Evolutionary conservation across 1,140 invertebrate genomes (phyloP), one percentile per base, ranked within the genome.

Genomic region (Heliconius hermathena): DNA sequence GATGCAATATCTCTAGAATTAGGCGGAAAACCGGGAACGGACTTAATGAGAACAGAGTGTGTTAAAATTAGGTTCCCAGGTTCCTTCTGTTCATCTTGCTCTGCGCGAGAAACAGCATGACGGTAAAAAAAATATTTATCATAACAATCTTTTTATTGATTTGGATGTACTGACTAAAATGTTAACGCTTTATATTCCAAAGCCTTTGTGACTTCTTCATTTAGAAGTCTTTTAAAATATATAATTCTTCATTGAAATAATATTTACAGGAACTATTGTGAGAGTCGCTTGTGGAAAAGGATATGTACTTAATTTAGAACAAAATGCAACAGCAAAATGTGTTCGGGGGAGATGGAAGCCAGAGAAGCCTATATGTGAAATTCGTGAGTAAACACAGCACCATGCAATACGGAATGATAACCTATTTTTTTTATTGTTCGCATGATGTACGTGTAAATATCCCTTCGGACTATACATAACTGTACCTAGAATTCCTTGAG

Each of bases 271-370:
- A 2, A 97, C 97, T 1, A 95, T 97, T 73, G 95, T 97, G 0
- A 95, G 96, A 85, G 95, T 97, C 16, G 96, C 96, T 9, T 98
- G 97, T 90, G 96, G 96, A 1, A 96, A 96, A 77, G 97, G 97
- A 1, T 98, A 97, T 85, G 96, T 96, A 8, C 91, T 97, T 0
- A 98, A 97, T 88, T 95, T 98, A 54, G 96, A 96, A 5, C 90
- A 95, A 73, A 98, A 98, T 87, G 95, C 96, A 26, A 98, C 97
- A 1, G 97, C 97, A 0, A 96, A 97, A 85, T 98, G 97, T 89
- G 96, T 97, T 1, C 91, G 96, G 72, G 97, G 97, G 1, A 95
- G 96, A 84, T 98, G 98, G 98, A 97, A 97, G 87, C 97, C 97
- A 1, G 96, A 95, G 78, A 97, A 96, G 83, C 97, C 97, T 0